Conservation (phyloP, 2,888 invertebrate species). For the Osmoderma eremita region DNA sequence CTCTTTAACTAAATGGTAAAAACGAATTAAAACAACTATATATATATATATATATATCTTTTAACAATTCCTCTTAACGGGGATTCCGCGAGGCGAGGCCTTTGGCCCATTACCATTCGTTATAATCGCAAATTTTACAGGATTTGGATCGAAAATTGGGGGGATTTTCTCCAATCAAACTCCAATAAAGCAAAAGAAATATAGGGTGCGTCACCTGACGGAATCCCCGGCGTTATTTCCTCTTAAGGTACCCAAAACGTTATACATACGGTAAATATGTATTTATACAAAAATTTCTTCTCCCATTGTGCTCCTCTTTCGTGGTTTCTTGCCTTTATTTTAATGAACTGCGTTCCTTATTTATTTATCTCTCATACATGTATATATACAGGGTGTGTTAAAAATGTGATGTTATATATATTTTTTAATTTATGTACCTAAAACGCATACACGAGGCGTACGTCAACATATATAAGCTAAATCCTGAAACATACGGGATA, state of each 20-base stretch:
- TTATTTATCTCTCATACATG: neutral
- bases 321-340: no score
- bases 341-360: constrained; percentile 15
- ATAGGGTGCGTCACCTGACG: neutral
- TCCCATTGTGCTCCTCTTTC: constrained; percentile 2
- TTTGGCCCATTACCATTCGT: neutral
- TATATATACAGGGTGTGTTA: constrained; percentile 21
- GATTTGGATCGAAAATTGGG: neutral
- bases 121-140: constrained; percentile 5
- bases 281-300: constrained; percentile 20
- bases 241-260: constrained; percentile 21
- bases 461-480: no score
- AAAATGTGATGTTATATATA: neutral
- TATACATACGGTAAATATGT: constrained; percentile 24
- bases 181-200: neutral
- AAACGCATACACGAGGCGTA: no score
- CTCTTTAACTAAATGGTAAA: constrained; percentile 28
- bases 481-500: no score
- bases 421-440: no score
- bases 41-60: constrained; percentile 44
- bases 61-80: constrained; percentile 57
- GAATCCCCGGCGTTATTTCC: constrained; percentile 5
- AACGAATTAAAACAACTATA: constrained; percentile 30
- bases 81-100: constrained; percentile 34
- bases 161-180: neutral